Evolutionary conservation across 2,888 invertebrate genomes (phyloP).

Genomic region (Ichneumon xanthorius): DNA sequence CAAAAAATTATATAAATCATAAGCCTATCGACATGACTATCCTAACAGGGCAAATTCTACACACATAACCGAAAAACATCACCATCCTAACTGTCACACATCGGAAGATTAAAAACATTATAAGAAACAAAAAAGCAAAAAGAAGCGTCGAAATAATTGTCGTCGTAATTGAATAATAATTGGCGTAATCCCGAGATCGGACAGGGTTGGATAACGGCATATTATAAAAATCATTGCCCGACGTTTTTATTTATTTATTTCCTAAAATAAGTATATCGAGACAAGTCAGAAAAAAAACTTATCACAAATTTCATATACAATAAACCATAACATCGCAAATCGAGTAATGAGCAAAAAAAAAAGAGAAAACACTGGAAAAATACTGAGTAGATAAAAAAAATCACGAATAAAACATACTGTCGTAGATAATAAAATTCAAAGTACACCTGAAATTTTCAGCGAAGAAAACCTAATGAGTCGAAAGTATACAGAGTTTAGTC

Average conservation of each 20-base stretch:
- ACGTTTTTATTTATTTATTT: not conserved
- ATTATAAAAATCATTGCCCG: not conserved
- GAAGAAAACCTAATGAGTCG: slow-evolving; percentile 16
- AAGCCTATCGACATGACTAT: not conserved
- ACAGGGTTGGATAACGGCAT: not conserved
- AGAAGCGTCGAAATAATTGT: slow-evolving; percentile 5
- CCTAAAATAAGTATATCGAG: not conserved
- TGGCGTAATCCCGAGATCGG: slow-evolving; percentile 1
- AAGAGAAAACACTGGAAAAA: not conserved
- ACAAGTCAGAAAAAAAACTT: not conserved
- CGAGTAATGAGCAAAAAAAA: not conserved
- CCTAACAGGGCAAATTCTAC: not conserved
- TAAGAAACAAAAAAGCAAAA: not conserved
- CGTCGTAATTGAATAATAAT: not conserved
- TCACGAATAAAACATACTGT: not conserved
- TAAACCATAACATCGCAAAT: not conserved
- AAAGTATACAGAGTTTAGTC: slow-evolving; percentile 26
- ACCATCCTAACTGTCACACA: not conserved
- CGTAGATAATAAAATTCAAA: slow-evolving; percentile 9
- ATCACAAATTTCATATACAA: not conserved
- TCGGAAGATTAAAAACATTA: not conserved
- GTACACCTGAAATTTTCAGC: not conserved
- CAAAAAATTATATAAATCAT: not conserved
- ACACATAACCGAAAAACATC: not conserved
- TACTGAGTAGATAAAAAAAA: not conserved